These are phyloP conservation scores for Gobio gobio DNA, from an alignment of 2,113 vertebrate species.

Conservation along the genomic window DNA sequence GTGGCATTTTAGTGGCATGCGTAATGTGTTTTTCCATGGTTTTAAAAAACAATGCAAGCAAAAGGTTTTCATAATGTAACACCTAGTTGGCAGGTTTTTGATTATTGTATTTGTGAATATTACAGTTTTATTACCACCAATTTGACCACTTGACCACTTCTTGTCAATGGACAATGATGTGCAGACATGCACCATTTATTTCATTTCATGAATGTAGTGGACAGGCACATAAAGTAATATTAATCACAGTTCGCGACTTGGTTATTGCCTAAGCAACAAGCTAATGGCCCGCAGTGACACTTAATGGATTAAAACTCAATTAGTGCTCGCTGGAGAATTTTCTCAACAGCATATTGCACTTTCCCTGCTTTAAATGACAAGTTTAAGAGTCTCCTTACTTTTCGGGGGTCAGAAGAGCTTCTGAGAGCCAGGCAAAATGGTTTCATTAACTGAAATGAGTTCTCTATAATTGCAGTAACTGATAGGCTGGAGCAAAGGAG, in stretches of 20 bases:
- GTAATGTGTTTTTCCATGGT: background rate
- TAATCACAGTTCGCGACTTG: background rate
- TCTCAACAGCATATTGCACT: background rate
- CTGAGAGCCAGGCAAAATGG: background rate
- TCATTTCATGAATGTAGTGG: background rate
- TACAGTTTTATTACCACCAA: background rate
- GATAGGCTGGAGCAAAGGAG: background rate
- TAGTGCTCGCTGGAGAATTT: background rate
- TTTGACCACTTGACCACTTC: too few relatives aligned
- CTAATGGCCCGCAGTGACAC: background rate
- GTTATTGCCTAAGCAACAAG: background rate
- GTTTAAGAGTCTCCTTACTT: background rate
- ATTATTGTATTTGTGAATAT: background rate
- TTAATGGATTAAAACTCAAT: background rate
- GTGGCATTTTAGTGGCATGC: background rate
- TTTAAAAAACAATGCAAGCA: background rate
- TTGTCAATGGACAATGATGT: background rate
- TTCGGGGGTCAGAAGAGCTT: background rate
- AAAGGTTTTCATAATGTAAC: background rate
- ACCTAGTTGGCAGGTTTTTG: background rate
- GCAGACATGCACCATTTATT: background rate
- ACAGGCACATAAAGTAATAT: background rate
- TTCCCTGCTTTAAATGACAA: background rate
- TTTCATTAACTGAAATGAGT: background rate
- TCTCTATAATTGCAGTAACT: background rate